phyloP scores from a whole-genome alignment of 2,888 invertebrate species.

The Blastobasis adustella region DNA sequence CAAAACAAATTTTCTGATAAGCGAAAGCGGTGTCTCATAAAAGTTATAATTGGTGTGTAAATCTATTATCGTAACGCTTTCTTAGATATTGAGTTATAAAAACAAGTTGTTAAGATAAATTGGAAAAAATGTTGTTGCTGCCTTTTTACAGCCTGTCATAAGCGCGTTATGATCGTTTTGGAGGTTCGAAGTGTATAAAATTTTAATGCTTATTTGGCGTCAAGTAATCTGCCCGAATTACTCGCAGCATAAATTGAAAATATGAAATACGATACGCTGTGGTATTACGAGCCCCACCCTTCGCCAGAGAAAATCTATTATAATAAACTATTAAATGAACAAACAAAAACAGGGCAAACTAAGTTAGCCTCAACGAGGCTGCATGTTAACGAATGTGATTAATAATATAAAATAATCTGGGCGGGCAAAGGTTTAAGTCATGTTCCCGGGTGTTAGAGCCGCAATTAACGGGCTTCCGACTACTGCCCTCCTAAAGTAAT shows the following conservation, averaged over 20 bases:
- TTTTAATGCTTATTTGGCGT: constrained; percentile 52
- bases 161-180: constrained; percentile 66
- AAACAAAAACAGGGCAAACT: neutral
- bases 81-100: constrained; percentile 15
- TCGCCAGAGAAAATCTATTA: neutral
- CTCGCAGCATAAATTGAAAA: constrained; percentile 33
- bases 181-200: constrained; percentile 57
- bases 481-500: constrained; percentile 30
- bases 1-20: constrained; percentile 28
- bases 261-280: neutral
- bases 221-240: constrained; percentile 47
- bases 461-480: constrained; percentile 44
- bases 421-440: constrained; percentile 40
- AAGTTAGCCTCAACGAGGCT: constrained; percentile 11
- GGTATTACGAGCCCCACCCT: neutral
- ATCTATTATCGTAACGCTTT: constrained; percentile 54
- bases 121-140: constrained; percentile 60
- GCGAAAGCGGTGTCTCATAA: constrained; percentile 26
- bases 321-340: neutral
- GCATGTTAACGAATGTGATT: constrained; percentile 28
- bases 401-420: constrained; percentile 43
- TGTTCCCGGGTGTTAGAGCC: constrained; percentile 39
- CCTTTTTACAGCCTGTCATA: constrained; percentile 62
- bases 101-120: constrained; percentile 66
- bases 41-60: constrained; percentile 60